A percentile compares a stretch with the other conserved stretches of the same genome.
phyloP scores from a whole-genome alignment of 2,797 vertebrate species.

The Spinibarbus caldwelli region DNA sequence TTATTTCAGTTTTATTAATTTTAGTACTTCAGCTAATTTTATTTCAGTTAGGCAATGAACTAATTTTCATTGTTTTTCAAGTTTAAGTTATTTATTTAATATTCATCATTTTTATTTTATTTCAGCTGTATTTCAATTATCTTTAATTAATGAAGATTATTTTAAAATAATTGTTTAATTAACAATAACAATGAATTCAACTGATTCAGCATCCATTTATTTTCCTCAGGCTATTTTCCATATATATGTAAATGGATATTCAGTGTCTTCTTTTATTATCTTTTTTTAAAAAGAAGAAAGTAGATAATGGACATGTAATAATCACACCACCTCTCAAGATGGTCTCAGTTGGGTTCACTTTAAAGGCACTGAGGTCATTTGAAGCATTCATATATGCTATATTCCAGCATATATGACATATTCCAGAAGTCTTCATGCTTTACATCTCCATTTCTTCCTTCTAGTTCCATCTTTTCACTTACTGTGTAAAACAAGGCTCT shows the following conservation, averaged over 20 bases:
- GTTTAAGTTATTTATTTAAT: neutral
- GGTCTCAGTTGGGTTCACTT: neutral
- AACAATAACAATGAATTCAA: neutral
- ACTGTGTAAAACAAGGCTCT: constrained; percentile 62
- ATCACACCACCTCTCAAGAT: neutral
- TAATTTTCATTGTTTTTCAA: no score
- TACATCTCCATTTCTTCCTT: neutral
- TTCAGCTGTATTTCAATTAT: neutral
- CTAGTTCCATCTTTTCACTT: constrained; percentile 42
- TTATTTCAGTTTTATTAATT: no score
- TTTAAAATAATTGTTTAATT: no score
- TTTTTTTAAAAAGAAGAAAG: neutral
- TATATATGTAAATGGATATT: neutral
- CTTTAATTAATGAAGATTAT: neutral
- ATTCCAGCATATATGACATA: no score
- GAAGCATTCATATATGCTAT: neutral
- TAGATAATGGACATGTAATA: neutral
- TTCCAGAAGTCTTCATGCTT: neutral
- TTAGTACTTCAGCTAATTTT: no score
- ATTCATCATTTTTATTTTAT: neutral
- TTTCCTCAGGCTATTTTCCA: neutral
- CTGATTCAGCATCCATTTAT: neutral
- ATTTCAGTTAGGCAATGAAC: no score
- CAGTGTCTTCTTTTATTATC: neutral
- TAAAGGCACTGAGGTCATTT: constrained; percentile 13